Evolutionary conservation across 2,888 invertebrate species (phyloP).

Genomic region (Oscheius sp.): DNA sequence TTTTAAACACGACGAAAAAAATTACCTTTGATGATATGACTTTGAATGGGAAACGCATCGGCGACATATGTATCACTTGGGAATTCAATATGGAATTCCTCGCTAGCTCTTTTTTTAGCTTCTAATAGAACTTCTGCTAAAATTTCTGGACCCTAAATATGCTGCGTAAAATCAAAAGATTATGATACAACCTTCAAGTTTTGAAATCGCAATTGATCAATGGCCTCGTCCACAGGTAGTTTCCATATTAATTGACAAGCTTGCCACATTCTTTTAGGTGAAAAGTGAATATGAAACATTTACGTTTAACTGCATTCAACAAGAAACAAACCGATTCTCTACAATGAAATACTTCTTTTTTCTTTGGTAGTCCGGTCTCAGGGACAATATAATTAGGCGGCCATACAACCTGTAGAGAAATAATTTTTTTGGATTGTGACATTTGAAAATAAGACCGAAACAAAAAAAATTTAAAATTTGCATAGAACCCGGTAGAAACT

Average conservation of each 20-base stretch:
- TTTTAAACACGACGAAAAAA: not conserved
- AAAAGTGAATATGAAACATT: constrained; percentile 52
- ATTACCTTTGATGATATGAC: constrained; percentile 66
- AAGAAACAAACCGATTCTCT: constrained; percentile 46
- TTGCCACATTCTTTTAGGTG: constrained; percentile 69
- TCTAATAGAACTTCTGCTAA: constrained; percentile 63
- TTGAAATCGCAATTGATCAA: constrained; percentile 62
- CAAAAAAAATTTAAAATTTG: no score
- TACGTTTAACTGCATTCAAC: not conserved
- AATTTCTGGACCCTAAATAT: constrained; percentile 48
- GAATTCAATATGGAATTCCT: constrained; percentile 68
- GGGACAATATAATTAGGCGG: constrained; percentile 70
- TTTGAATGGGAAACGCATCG: constrained; percentile 69
- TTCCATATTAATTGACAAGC: constrained; percentile 68
- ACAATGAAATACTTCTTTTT: constrained; percentile 62
- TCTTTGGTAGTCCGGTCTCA: constrained; percentile 70
- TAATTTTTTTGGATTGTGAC: no score
- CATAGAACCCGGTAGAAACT: no score
- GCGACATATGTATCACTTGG: constrained; percentile 70
- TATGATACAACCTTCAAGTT: constrained; percentile 54
- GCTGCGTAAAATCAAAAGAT: not conserved
- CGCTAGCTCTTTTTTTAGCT: constrained; percentile 64
- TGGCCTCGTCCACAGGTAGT: constrained; percentile 68
- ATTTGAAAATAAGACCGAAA: no score
- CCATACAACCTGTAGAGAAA: constrained; percentile 71